Evolutionary conservation across 1,140 invertebrate genomes (phyloP), one percentile per base, ranked within the genome.

Genomic region (Charaxes varanes): DNA sequence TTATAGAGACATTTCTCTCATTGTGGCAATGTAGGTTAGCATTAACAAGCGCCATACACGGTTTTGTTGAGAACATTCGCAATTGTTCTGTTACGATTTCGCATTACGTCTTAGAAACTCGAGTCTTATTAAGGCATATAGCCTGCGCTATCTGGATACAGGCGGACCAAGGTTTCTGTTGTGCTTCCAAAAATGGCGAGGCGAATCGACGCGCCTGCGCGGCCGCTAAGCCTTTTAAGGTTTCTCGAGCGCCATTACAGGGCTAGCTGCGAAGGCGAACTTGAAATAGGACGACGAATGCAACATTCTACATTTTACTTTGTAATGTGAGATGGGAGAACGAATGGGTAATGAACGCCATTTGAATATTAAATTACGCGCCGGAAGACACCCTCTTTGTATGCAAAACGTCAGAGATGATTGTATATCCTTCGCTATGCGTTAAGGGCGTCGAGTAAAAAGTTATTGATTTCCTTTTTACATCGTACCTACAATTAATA

Each of bases 191-290:
- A 77, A 72, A 74, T 64, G 70, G 73, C 30, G 36, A 30, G 34
- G 53, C 59, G 63, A 56, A 36, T 33, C 49, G 51, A 41, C 52
- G 62, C 61, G 62, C 59, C 38, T 61, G 65, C 62, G 59, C 59
- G 35, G 35, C 37, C 31, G 27, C 41, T 70, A 63, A 27, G 37
- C 73, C 73, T 65, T 78, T 70, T 78, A 78, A 46, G 73, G 73
- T 45, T 63, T 66, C 60, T 44, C 35, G 37, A 55, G 53, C 67
- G 62, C 66, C 68, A 70, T 62, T 65, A 67, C 53, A 55, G 56
- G 62, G 63, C 61, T 72, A 65, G 56, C 54, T 43, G 41, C 35
- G 62, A 77, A 64, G 69, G 67, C 53, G 43, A 66, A 55, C 53
- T 41, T 51, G 49, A 54, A 53, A 60, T 56, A 52, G 36, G 41